Conservation (phyloP, 2,113 vertebrate species). For the Ibidorhyncha struthersii region DNA sequence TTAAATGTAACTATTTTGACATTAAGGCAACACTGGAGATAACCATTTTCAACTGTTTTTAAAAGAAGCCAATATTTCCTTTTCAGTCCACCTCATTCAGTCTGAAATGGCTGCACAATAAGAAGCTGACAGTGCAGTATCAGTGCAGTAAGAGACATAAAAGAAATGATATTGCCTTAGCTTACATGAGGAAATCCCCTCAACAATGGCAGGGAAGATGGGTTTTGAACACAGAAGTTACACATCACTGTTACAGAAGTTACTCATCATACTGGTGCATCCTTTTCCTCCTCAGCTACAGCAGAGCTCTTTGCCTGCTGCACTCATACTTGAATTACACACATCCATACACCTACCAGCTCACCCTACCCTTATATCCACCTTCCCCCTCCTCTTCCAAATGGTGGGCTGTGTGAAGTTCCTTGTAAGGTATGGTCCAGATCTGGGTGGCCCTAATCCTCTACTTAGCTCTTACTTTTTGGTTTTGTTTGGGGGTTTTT, state of each 20-base stretch:
- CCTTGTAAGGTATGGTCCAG: background rate
- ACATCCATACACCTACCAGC: background rate
- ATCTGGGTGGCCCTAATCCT: too few species aligned
- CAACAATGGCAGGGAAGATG: background rate
- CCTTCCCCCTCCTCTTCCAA: background rate
- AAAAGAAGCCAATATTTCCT: background rate
- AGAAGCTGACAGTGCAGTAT: background rate
- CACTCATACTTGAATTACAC: background rate
- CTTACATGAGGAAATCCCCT: background rate
- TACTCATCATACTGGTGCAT: too few species aligned
- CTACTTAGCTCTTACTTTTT: background rate
- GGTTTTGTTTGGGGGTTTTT: too few species aligned
- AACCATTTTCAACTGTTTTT: background rate
- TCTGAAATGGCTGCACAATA: background rate
- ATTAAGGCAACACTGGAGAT: background rate
- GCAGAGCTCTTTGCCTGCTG: background rate
- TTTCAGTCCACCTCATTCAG: background rate
- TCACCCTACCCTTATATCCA: background rate
- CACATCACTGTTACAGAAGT: background rate
- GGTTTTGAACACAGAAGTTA: background rate
- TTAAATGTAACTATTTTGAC: background rate
- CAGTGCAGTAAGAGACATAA: background rate
- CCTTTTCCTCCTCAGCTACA: background rate
- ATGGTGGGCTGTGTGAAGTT: background rate
- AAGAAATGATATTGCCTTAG: background rate